A percentile compares a stretch with the other conserved stretches of the same genome.
phyloP scores from a whole-genome alignment of 2,797 vertebrate species.

The Centroberyx gerrardi region DNA sequence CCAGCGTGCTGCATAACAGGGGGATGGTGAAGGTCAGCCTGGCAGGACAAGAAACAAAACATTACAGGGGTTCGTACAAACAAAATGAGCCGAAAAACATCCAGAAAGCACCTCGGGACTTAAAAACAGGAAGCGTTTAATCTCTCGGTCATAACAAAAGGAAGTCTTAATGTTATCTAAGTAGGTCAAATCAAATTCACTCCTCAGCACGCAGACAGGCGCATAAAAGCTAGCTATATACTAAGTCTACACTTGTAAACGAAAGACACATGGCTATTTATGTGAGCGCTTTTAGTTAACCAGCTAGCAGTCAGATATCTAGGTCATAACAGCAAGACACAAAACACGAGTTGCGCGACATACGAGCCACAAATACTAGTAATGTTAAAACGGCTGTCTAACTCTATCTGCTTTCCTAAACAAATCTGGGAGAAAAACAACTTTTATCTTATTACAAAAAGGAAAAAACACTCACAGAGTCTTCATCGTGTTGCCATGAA shows the following conservation, averaged over 20 bases:
- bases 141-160: neutral
- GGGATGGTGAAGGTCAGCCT: constrained; percentile 68
- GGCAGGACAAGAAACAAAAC: constrained; percentile 26
- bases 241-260: no score
- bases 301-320: constrained; percentile 42
- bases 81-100: neutral
- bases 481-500: constrained; percentile 67
- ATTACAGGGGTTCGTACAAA: neutral
- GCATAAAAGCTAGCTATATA: neutral
- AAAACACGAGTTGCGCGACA: neutral
- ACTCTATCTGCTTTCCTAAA: fast-evolving
- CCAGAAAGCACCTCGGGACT: neutral
- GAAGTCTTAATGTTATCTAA: neutral
- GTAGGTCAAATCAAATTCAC: neutral
- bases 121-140: neutral
- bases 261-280: no score
- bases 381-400: no score
- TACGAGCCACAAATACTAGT: neutral
- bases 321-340: constrained; percentile 32
- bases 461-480: constrained; percentile 67
- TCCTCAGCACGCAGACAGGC: neutral
- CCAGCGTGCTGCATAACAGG: constrained; percentile 69
- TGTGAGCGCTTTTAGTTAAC: neutral
- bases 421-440: fast-evolving
- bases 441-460: neutral